Percentiles rank a stretch among this genome's conserved stretches.
These are phyloP conservation scores for Sebastes steindachneri DNA, from an alignment of 2,797 vertebrate genomes.

Conservation along the genomic window DNA sequence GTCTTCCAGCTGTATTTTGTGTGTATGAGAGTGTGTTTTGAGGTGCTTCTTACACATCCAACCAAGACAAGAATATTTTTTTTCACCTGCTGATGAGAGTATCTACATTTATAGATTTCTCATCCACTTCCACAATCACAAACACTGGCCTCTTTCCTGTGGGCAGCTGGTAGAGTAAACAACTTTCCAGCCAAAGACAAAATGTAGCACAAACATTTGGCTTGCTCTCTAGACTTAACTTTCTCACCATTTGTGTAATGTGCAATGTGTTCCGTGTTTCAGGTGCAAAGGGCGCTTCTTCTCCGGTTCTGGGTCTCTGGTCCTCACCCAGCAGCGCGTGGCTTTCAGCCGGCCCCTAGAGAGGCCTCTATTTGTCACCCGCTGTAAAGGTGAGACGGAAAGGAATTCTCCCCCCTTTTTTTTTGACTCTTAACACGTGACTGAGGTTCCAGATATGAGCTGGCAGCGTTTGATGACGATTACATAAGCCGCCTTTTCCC, in stretches of 20 bases:
- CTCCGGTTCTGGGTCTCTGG: conserved; percentile 85
- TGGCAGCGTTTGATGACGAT: conserved; percentile 56
- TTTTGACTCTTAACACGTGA: conserved; percentile 55
- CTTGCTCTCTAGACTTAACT: conserved; percentile 21
- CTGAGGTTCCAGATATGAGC: conserved; percentile 62
- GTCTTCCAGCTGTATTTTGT: conserved; percentile 18
- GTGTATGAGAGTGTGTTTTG: neutral
- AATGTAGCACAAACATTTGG: conserved; percentile 58
- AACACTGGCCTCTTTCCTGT: conserved; percentile 14
- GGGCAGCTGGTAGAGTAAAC: conserved; percentile 57
- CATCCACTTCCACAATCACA: neutral
- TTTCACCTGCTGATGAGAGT: neutral
- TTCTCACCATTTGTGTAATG: conserved; percentile 53
- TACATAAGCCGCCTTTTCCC: conserved; percentile 61
- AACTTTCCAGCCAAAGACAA: conserved; percentile 43
- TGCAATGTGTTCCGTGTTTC: conserved; percentile 55
- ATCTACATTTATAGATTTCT: conserved; percentile 2
- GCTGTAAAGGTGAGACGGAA: conserved; percentile 90
- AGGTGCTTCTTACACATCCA: neutral
- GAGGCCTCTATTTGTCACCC: conserved; percentile 88
- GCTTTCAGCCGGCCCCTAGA: conserved; percentile 92
- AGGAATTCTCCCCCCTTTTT: conserved; percentile 30
- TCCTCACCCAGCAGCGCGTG: conserved; percentile 88
- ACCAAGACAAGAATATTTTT: neutral
- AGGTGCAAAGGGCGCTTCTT: conserved; percentile 92